A percentile compares a stretch with the other conserved stretches of the same genome.
These are phyloP conservation scores for Paratrypauchen microcephalus DNA, from an alignment of 2,797 vertebrate species.

Conservation along the genomic window DNA sequence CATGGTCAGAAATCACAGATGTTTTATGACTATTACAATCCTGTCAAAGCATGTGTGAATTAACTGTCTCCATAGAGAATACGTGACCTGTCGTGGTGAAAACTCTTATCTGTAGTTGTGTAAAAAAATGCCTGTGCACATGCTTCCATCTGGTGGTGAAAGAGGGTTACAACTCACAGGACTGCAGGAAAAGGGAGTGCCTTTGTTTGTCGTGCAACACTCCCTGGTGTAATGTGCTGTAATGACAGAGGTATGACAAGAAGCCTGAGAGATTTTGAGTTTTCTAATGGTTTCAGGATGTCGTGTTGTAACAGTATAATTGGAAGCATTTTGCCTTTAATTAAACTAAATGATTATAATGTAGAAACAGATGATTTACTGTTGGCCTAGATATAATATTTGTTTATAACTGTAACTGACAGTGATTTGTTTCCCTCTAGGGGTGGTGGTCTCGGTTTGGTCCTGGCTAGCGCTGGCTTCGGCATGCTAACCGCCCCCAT, in stretches of 20 bases:
- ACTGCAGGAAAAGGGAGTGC: neutral
- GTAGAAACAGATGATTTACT: slow-evolving; percentile 1
- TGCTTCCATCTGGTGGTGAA: slow-evolving; percentile 47
- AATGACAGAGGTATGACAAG: slow-evolving; percentile 27
- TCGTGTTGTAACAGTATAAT: neutral
- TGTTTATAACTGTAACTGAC: neutral
- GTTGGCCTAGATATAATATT: neutral
- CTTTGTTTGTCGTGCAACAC: slow-evolving; percentile 51
- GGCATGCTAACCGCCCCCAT: slow-evolving; percentile 93
- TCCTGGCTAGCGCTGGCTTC: slow-evolving; percentile 92
- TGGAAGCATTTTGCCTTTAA: neutral
- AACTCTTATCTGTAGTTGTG: slow-evolving; percentile 35
- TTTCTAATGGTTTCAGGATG: neutral
- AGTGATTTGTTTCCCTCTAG: slow-evolving; percentile 61
- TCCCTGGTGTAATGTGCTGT: slow-evolving; percentile 51
- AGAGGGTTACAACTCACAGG: neutral
- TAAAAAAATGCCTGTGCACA: slow-evolving; percentile 23
- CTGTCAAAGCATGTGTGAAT: slow-evolving; percentile 41
- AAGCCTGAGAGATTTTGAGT: neutral
- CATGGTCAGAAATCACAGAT: slow-evolving; percentile 20
- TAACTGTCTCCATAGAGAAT: slow-evolving; percentile 25
- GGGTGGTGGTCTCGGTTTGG: slow-evolving; percentile 89
- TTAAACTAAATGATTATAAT: slow-evolving; percentile 9
- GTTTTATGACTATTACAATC: slow-evolving; percentile 25
- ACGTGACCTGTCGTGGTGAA: slow-evolving; percentile 38